Conservation (phyloP, 2,113 vertebrate species). For the chimpanzee (Pan troglodytes) region NHGRI_mPanTro3-v2.1_pri NC_072421.2:38336501-38337000, state of each 20-base stretch:
- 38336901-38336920: not conserved
- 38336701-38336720: not conserved
- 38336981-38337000: not conserved
- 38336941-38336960: not conserved
- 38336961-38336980: not conserved
- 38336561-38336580: no score
- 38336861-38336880: conserved; percentile 7
- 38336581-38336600: no score
- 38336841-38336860: not conserved
- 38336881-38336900: not conserved
- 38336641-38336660: not conserved
- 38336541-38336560: no score
- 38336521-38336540: no score
- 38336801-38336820: not conserved
- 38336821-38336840: not conserved
- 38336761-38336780: not conserved
- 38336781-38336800: not conserved
- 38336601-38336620: no score
- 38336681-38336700: not conserved
- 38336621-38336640: no score
- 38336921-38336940: not conserved
- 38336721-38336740: not conserved
- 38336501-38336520: no score
- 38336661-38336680: not conserved
- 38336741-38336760: conserved; percentile 4